Percentiles rank a stretch among this genome's conserved stretches.
Evolutionary conservation across 2,113 vertebrate species (phyloP).

Genomic region (Thomomys bottae): DNA sequence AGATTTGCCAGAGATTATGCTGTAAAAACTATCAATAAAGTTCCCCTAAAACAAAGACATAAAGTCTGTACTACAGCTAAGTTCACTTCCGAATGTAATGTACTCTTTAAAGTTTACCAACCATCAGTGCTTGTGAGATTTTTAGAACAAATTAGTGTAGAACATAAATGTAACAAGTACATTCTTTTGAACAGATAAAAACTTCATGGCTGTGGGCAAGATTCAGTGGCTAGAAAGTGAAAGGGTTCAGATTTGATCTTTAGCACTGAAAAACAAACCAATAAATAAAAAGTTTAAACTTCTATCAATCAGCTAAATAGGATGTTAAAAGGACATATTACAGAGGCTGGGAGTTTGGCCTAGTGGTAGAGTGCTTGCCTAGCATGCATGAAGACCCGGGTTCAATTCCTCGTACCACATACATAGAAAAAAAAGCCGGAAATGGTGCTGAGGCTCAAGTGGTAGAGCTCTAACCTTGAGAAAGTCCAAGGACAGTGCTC

Average conservation of each 20-base stretch:
- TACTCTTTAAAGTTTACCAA: constrained; percentile 8
- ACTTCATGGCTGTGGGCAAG: neutral
- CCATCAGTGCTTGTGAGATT: neutral
- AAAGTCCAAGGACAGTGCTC: too few relatives aligned
- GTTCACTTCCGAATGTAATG: neutral
- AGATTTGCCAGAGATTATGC: neutral
- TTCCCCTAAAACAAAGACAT: constrained; percentile 32
- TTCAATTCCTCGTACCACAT: too few relatives aligned
- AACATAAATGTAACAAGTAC: constrained; percentile 26
- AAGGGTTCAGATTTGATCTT: neutral
- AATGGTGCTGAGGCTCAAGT: too few relatives aligned
- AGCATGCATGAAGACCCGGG: too few relatives aligned
- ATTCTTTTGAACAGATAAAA: neutral
- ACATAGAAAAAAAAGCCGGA: too few relatives aligned
- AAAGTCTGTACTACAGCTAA: neutral
- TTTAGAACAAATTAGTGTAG: neutral
- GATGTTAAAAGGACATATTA: neutral
- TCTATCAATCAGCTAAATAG: constrained; percentile 10
- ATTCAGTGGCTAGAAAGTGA: too few relatives aligned
- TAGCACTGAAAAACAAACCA: neutral
- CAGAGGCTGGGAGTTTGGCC: too few relatives aligned
- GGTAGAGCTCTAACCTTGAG: too few relatives aligned
- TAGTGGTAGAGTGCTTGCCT: too few relatives aligned
- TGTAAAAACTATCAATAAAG: constrained; percentile 17
- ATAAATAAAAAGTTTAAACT: neutral